phyloP scores from a whole-genome alignment of 2,888 invertebrate species.

The Alcis repandata region DNA sequence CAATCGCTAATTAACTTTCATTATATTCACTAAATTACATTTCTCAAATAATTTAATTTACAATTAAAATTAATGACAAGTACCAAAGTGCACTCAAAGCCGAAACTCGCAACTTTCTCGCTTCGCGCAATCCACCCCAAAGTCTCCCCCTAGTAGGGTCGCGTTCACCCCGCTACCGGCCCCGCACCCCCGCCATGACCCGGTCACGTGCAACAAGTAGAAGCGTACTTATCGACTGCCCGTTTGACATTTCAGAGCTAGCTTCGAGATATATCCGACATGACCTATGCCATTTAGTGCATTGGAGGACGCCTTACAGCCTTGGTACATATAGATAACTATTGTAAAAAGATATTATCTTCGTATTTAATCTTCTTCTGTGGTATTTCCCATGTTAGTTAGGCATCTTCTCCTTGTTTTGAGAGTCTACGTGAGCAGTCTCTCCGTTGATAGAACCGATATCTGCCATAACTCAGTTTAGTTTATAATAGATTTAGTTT shows the following conservation, averaged over 20 bases:
- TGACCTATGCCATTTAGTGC: conserved; percentile 48
- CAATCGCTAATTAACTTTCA: too few species aligned
- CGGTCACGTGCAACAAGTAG: conserved; percentile 82
- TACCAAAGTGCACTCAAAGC: neutral
- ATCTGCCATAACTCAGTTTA: too few species aligned
- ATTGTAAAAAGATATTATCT: too few species aligned
- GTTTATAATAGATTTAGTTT: too few species aligned
- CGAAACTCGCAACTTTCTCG: neutral
- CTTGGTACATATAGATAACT: neutral
- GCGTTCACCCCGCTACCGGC: conserved; percentile 54
- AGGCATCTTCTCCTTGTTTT: too few species aligned
- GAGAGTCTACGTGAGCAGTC: too few species aligned
- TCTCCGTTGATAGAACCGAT: too few species aligned
- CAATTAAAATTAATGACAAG: too few species aligned
- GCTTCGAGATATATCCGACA: conserved; percentile 42
- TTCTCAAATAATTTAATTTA: too few species aligned
- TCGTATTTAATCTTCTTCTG: too few species aligned
- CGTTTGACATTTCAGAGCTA: conserved; percentile 79
- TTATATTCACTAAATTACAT: too few species aligned
- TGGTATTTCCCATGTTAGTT: neutral
- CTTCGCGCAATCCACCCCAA: neutral
- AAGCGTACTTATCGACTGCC: conserved; percentile 71
- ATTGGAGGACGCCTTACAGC: conserved; percentile 20
- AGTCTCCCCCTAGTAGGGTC: conserved; percentile 42
- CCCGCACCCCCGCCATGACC: conserved; percentile 68